Evolutionary conservation across 1,140 invertebrate species (phyloP).

Genomic region (Polyergus mexicanus): DNA sequence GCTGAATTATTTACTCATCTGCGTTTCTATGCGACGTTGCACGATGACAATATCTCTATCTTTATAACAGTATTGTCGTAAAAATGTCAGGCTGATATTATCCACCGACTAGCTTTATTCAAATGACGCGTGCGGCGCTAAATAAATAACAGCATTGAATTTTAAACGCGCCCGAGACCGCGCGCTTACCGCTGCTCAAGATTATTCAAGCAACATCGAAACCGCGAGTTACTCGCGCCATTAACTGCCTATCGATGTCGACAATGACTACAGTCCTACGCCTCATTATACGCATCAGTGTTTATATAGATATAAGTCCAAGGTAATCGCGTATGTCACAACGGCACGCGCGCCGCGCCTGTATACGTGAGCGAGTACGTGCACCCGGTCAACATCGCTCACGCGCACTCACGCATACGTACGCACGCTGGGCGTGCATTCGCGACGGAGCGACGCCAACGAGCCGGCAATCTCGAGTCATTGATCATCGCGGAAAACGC

Average conservation of each 20-base stretch:
- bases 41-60: conserved; percentile 25
- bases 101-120: conserved; percentile 46
- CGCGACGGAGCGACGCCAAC: conserved; percentile 29
- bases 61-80: conserved; percentile 20
- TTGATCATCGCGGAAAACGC: conserved; percentile 80
- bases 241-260: conserved; percentile 66
- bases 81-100: conserved; percentile 43
- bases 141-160: conserved; percentile 57
- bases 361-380: conserved; percentile 49
- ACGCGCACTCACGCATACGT: conserved; percentile 15
- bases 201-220: conserved; percentile 58
- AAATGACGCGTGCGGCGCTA: conserved; percentile 40
- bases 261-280: conserved; percentile 77
- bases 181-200: conserved; percentile 31
- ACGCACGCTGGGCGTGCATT: conserved; percentile 13
- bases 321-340: conserved; percentile 86
- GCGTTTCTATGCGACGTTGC: not conserved
- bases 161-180: conserved; percentile 35
- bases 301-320: conserved; percentile 80
- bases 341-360: conserved; percentile 67
- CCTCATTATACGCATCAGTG: conserved; percentile 61
- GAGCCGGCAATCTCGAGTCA: conserved; percentile 74
- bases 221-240: conserved; percentile 65
- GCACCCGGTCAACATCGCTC: conserved; percentile 40
- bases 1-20: not conserved